Evolutionary conservation across 2,113 vertebrate species (phyloP), one percentile per base, ranked within the genome.

Genomic region (Junco hyemalis): DNA sequence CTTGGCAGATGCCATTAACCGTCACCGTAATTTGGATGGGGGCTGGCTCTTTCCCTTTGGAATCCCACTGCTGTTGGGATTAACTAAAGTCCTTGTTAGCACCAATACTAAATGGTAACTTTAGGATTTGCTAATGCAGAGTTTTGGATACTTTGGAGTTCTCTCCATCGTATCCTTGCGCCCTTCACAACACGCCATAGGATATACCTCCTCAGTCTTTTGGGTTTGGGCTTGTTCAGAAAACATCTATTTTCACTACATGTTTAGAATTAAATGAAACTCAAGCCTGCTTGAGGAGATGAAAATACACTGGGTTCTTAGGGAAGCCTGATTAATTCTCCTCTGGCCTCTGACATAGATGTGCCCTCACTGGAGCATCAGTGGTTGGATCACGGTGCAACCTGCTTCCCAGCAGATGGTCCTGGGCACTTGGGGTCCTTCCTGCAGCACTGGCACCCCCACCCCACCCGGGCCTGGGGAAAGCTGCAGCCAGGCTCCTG

Each of bases 401-500:
- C 26, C 31, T 65, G 14, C 40, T 83, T 77, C 73, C 54, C 60
- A 51, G 74, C 40, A 45, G 63, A 68, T 87, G 86, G 42, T 87
- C 93, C 84, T 81, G 90, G 56, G 29, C 0, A 1, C 79, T 76
- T 48, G 15, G 78, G 77, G 79, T 89, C 54, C 4, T 57, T 92
- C 40, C 77, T 21, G n/a, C 33, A 35, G 83, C 1, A 1, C 44
- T 59, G 81, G 26, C 94, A 64, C 56, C 40, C 38, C 51, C 50
- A 15, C 11, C 54, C 48, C 8, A 1, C 5, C 19, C 1, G 13
- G 56, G 36, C 45, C 6, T 7, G 5, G 4, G 60, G 50, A 95
- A 79, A 91, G 95, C 96, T 96, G 79, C 96, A 96, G 20, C 91
- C 96, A 90, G 92, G 69, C 77, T 96, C 82, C 57, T 86, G 95